phyloP scores from a whole-genome alignment of 2,113 vertebrate genomes.

The Oncorhynchus keta region DNA sequence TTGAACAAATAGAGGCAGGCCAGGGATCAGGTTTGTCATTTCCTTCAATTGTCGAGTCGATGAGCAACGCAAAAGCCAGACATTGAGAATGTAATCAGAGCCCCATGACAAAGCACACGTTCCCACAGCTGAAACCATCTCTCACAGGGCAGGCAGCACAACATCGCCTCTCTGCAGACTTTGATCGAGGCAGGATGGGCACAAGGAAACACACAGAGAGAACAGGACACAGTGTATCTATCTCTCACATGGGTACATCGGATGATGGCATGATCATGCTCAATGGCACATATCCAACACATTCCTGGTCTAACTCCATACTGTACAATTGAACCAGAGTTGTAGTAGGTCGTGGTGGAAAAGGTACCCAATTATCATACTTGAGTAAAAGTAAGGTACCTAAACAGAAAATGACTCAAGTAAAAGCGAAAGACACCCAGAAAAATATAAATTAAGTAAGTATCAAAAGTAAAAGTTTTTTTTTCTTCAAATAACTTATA shows the following conservation, averaged over 20 bases:
- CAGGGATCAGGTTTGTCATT: not conserved
- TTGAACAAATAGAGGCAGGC: not conserved
- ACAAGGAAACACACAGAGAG: not conserved
- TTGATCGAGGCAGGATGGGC: not conserved
- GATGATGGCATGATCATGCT: no score
- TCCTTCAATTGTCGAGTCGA: not conserved
- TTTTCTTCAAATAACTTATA: no score
- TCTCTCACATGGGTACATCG: not conserved
- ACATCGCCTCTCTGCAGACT: not conserved
- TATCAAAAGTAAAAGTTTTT: no score
- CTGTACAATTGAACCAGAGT: no score
- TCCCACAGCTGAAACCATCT: not conserved
- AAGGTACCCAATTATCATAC: no score
- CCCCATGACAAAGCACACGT: not conserved
- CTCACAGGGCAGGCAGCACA: not conserved
- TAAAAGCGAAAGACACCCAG: no score
- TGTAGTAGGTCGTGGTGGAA: no score
- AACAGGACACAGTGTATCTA: not conserved
- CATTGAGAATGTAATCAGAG: constrained; percentile 3
- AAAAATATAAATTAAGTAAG: no score
- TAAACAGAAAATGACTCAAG: no score
- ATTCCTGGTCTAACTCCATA: no score
- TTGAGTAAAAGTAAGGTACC: no score
- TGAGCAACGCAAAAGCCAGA: not conserved
- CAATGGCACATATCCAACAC: no score